Base-by-base conservation (phyloP, 2,888 invertebrate genomes). In the Trachelus stipa region DNA sequence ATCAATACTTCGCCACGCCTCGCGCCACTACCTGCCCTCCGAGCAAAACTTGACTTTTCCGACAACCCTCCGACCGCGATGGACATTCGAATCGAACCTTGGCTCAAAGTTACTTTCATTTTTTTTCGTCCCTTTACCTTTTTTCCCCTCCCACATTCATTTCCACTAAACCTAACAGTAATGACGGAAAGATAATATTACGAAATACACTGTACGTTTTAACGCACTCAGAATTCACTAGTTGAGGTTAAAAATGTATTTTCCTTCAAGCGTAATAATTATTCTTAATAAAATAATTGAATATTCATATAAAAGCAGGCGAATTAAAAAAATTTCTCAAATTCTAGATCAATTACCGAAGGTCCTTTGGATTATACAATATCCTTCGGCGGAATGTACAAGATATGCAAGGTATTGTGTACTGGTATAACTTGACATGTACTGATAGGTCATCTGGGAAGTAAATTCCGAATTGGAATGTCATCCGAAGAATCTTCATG, bases 1-100 rank as follows among this genome's bases (percentile, higher is more conserved):
- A 90, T 90, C 90, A 90, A 90, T 90, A 90, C 90, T 87, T 86
- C 87, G 90, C 90, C 90, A 90, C 90, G 90, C 90, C 90, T 90
- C 90, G 88, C 86, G 84, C 85, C 86, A 88, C 87, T 85, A 83
- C 87, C 87, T 86, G n/a, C 83, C 78, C 79, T 80, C 78, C 79
- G 68, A 34, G 74, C 35, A 80, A 85, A 87, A 85, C 88, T 86
- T 85, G 84, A 86, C 87, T 87, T 83, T 81, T 77, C 78, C 80
- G 79, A 80, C 81, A 76, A 79, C 75, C 79, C 79, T 80, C 79
- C 77, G 56, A 56, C 56, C 56, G 1, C 71, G 71, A 31, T 34
- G 71, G 71, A 31, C 71, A 71, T 31, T 71, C 71, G 31, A 71
- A 71, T 12, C 12, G 23, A 56, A 56, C 23, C 6, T 56, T 56